phyloP scores from a whole-genome alignment of 2,113 vertebrate species.

The Cynoglossus semilaevis region DNA sequence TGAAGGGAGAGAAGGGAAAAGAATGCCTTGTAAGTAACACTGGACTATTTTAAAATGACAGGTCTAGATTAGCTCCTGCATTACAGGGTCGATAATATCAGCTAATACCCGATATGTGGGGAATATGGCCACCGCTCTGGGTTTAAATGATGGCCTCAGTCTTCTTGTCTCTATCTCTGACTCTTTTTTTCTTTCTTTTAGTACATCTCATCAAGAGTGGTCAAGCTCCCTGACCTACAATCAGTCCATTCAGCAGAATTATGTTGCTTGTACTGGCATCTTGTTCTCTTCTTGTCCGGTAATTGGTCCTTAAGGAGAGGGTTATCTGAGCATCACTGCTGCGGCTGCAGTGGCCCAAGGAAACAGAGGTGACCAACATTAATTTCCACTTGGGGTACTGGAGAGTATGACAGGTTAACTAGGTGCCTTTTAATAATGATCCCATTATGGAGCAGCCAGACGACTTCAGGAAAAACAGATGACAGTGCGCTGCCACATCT shows the following conservation, averaged over 20 bases:
- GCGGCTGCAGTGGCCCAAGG: conserved; percentile 44
- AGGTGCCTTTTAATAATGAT: conserved; percentile 72
- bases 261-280: conserved; percentile 50
- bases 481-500: conserved; percentile 54
- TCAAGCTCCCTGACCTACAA: conserved; percentile 55
- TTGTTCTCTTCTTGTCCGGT: conserved; percentile 58
- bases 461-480: conserved; percentile 60
- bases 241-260: conserved; percentile 58
- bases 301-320: conserved; percentile 68
- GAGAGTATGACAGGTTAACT: conserved; percentile 68
- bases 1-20: conserved; percentile 55
- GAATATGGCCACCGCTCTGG: conserved; percentile 35
- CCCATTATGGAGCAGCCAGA: conserved; percentile 64
- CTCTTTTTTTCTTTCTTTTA: not conserved
- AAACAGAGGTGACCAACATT: conserved; percentile 60
- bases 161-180: conserved; percentile 2
- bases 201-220: conserved; percentile 7
- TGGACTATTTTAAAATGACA: conserved; percentile 71
- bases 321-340: conserved; percentile 47
- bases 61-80: conserved; percentile 61
- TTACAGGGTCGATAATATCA: conserved; percentile 52
- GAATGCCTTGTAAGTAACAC: conserved; percentile 65
- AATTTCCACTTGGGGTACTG: conserved; percentile 67
- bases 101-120: conserved; percentile 48
- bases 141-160: conserved; percentile 45